Evolutionary conservation across 2,113 vertebrate genomes (phyloP).

Genomic region (Bubo bubo): DNA sequence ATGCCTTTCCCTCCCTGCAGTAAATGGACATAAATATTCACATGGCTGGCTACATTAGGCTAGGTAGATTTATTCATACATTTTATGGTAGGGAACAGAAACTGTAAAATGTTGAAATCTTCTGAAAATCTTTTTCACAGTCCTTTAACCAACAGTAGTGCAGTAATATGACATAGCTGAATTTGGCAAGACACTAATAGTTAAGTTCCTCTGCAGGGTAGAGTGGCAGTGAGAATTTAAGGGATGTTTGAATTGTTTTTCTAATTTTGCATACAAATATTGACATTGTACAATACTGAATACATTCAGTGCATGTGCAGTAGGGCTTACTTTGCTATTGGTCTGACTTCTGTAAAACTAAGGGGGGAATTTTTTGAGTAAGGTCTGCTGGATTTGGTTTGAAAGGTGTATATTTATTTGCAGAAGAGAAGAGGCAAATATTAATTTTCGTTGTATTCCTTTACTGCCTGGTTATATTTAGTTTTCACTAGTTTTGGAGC

Average conservation of each 20-base stretch:
- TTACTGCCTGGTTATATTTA: background rate
- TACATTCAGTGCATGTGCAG: background rate
- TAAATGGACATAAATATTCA: background rate
- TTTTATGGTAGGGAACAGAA: background rate
- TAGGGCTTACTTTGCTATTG: background rate
- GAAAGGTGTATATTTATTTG: background rate
- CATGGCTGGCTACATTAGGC: background rate
- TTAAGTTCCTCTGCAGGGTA: background rate
- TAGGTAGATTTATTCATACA: background rate
- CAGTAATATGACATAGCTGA: background rate
- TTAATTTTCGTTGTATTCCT: background rate
- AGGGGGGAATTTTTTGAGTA: background rate
- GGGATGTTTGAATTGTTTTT: background rate
- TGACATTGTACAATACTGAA: background rate
- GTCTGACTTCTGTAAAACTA: background rate
- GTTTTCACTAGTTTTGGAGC: background rate
- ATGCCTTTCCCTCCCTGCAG: background rate
- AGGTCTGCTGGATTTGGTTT: background rate
- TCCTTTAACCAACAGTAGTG: background rate
- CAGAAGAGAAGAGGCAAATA: conserved; percentile 3
- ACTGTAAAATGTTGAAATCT: background rate
- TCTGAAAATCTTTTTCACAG: background rate
- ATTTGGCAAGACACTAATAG: background rate
- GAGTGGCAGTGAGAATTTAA: background rate
- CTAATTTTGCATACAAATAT: background rate